A percentile compares a stretch with the other conserved stretches of the same genome.
These are phyloP conservation scores for Mesembrinibis cayennensis DNA, from an alignment of 2,113 vertebrate species.

Conservation along the genomic window DNA sequence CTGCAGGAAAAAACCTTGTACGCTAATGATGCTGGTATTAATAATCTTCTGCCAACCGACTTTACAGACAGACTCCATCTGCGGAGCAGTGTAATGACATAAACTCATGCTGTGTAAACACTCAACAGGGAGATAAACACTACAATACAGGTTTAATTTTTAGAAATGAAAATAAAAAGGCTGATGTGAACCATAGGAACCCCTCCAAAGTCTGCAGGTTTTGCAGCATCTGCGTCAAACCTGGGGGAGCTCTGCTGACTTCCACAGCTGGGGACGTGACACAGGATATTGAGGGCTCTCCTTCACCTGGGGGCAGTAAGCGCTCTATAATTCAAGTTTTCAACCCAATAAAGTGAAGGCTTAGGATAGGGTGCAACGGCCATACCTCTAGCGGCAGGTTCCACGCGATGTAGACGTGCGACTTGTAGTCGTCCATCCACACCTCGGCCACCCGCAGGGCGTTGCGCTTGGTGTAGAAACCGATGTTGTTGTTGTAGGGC, in stretches of 20 bases:
- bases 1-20: neutral
- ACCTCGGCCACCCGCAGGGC: slow-evolving; percentile 95
- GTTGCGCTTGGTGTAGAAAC: slow-evolving; percentile 93
- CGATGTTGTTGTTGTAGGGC: slow-evolving; percentile 94
- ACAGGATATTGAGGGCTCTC: neutral
- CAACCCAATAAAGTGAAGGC: fast-evolving
- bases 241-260: neutral
- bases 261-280: no score
- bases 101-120: neutral
- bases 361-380: neutral
- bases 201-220: neutral
- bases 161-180: neutral
- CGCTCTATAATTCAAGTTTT: neutral
- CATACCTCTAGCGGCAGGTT: slow-evolving; percentile 93
- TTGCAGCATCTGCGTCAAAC: neutral
- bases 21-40: neutral
- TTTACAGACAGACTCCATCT: neutral
- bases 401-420: slow-evolving; percentile 96
- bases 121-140: neutral
- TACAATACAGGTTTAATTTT: neutral
- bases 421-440: slow-evolving; percentile 98
- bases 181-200: neutral
- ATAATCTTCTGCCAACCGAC: neutral
- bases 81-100: neutral
- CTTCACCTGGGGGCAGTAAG: neutral